Evolutionary conservation across 2,113 vertebrate species (phyloP).

Genomic region (Tragulus kanchil): DNA sequence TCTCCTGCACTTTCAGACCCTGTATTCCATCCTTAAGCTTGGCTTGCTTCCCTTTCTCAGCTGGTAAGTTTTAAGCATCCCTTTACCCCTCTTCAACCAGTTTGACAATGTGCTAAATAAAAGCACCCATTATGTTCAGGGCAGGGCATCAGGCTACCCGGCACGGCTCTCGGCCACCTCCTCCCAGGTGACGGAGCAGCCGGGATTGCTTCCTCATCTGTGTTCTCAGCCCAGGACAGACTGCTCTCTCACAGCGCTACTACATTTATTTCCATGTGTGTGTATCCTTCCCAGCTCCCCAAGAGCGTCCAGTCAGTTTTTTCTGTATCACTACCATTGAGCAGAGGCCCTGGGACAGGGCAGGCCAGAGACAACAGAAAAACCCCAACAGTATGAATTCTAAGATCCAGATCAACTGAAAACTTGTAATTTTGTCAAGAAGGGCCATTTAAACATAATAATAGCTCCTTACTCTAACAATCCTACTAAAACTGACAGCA

Average conservation of each 20-base stretch:
- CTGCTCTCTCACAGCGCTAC: not conserved
- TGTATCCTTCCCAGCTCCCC: not conserved
- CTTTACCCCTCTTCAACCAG: not conserved
- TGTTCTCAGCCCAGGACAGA: not conserved
- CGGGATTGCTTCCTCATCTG: not conserved
- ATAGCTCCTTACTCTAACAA: not conserved
- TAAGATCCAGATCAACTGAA: not conserved
- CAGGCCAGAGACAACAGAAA: not conserved
- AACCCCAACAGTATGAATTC: not conserved
- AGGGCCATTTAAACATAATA: conserved; percentile 24
- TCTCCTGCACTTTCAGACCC: not conserved
- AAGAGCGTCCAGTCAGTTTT: not conserved
- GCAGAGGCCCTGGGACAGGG: not conserved
- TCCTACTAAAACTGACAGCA: not conserved
- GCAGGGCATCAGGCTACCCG: not conserved
- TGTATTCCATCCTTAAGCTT: not conserved
- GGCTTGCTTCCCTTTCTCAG: not conserved
- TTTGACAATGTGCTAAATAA: not conserved
- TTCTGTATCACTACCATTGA: not conserved
- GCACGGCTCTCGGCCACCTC: not conserved
- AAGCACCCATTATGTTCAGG: not conserved
- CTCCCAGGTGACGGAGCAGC: not conserved
- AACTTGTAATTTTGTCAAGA: no score
- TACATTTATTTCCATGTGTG: not conserved
- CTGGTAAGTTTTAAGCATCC: not conserved